Evolutionary conservation across 2,797 vertebrate genomes (phyloP), one percentile per base, ranked within the genome.

Genomic region (Oceanodroma leucorhoa): DNA sequence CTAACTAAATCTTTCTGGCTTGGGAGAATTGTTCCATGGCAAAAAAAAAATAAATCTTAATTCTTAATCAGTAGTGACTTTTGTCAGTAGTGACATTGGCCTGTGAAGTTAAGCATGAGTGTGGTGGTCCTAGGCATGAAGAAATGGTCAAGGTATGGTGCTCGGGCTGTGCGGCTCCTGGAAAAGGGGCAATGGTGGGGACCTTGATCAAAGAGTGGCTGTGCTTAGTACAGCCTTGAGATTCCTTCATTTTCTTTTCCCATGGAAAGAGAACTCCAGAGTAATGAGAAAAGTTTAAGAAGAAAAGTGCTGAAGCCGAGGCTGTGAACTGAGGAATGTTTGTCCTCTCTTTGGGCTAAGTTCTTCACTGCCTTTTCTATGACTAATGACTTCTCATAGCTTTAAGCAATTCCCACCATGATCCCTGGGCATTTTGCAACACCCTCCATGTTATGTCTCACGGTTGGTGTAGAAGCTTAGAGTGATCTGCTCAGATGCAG

Each of bases 401-500:
- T 80, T 66, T 41, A 50, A 67, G 12, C 5, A 53, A 48, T 41
- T 23, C 36, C 4, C 40, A 64, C 26, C 19, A 18, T 0, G 1
- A 36, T 8, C 23, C 21, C 30, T 30, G 45, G 22, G 51, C 10
- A 21, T 75, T 90, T 87, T 22, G 4, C 40, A 61, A 11, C 38
- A 40, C 5, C 6, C 24, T 69, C 23, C 30, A 3, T 57, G 7
- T 26, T 26, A 3, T 1, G 2, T 22, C 43, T 50, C 36, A 11
- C 5, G 24, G 26, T 5, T 51, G 32, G 2, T 40, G 58, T 7
- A 27, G 30, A 30, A 93, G 27, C 21, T 57, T 14, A 11, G 30
- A 15, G n/a, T 9, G 22, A 27, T 36, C 43, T 3, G 0, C 9
- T 45, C 22, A 7, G 0, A 0, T 30, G 12, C 27, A 30, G 18